phyloP scores from a whole-genome alignment of 2,888 invertebrate species.

The Ophion ellenae region DNA sequence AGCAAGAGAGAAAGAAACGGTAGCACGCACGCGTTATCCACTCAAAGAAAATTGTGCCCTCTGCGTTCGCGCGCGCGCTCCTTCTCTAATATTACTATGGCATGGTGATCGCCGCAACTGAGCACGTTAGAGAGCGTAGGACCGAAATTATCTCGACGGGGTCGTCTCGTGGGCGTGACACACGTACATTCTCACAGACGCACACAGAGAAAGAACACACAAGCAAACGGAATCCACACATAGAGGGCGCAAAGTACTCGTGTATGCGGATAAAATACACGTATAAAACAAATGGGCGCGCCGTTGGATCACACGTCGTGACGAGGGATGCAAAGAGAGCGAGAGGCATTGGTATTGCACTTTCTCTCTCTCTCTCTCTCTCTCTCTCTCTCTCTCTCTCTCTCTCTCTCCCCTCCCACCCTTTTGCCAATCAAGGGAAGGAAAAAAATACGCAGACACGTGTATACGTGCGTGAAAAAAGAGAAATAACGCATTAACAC shows the following conservation, averaged over 20 bases:
- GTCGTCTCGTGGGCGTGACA: constrained; percentile 75
- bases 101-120: constrained; percentile 39
- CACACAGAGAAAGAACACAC: not conserved
- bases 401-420: not conserved
- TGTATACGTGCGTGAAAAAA: constrained; percentile 32
- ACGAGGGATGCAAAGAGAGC: constrained; percentile 45
- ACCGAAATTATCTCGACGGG: constrained; percentile 77
- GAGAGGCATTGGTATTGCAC: constrained; percentile 32
- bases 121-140: constrained; percentile 56
- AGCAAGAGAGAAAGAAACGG: constrained; percentile 43
- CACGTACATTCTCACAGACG: constrained; percentile 28
- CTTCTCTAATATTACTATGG: constrained; percentile 55
- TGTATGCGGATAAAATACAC: not conserved
- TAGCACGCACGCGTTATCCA: constrained; percentile 70
- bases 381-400: too few species aligned
- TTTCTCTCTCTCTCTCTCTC: not conserved
- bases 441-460: constrained; percentile 12
- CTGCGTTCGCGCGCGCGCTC: constrained; percentile 52
- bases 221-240: not conserved
- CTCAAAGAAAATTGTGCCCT: constrained; percentile 72
- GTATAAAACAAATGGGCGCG: not conserved
- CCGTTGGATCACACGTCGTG: constrained; percentile 39
- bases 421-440: constrained; percentile 40
- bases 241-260: not conserved
- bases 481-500: constrained; percentile 48